Conservation (phyloP, 2,797 vertebrate genomes). For the Lagodon rhomboides region DNA sequence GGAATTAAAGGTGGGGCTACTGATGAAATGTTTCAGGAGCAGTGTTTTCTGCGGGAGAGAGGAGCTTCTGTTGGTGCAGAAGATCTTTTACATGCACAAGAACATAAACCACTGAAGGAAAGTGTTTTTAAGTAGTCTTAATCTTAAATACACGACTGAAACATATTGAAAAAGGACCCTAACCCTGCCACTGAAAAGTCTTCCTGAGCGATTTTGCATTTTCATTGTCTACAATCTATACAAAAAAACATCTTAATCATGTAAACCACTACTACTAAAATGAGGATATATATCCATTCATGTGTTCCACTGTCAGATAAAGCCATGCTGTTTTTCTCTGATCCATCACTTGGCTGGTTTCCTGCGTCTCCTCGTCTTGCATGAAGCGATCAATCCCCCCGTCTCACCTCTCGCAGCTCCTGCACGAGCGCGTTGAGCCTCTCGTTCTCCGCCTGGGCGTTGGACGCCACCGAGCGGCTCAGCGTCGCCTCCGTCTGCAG, state of each 20-base stretch:
- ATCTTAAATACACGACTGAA: neutral
- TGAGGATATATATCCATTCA: neutral
- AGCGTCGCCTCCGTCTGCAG: slow-evolving; percentile 93
- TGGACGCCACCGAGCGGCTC: slow-evolving; percentile 90
- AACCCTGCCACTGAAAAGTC: neutral
- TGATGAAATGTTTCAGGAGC: too few relatives aligned
- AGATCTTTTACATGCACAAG: too few relatives aligned
- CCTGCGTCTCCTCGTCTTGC: neutral
- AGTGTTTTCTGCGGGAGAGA: too few relatives aligned
- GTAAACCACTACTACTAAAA: neutral
- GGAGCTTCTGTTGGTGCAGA: too few relatives aligned
- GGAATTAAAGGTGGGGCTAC: too few relatives aligned
- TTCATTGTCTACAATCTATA: neutral
- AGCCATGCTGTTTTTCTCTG: neutral
- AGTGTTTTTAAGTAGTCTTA: too few relatives aligned
- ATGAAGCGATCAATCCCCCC: neutral
- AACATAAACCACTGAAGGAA: too few relatives aligned
- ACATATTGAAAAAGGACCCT: neutral
- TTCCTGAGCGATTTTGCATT: neutral
- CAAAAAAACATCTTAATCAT: neutral
- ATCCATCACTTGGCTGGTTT: neutral
- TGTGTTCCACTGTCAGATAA: neutral
- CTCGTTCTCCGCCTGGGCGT: slow-evolving; percentile 92
- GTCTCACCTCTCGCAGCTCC: slow-evolving; percentile 93
- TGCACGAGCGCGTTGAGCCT: slow-evolving; percentile 88